These are phyloP conservation scores for Indicator maculatus DNA, from an alignment of 2,113 vertebrate genomes.

Conservation along the genomic window DNA sequence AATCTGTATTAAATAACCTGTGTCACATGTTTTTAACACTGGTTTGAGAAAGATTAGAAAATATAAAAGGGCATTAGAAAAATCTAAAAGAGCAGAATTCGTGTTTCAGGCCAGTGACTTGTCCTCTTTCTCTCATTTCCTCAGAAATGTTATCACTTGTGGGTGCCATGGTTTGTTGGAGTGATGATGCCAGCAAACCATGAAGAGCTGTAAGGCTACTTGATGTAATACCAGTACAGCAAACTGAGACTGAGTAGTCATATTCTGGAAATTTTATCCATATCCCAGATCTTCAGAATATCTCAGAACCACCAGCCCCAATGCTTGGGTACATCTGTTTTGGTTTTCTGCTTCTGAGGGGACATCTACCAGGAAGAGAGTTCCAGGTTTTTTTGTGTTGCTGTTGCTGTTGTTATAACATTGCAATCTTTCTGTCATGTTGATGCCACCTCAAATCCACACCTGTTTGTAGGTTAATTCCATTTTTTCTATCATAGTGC, in stretches of 20 bases:
- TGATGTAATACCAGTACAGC: background rate
- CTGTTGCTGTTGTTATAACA: background rate
- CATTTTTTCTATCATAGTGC: background rate
- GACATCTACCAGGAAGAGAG: background rate
- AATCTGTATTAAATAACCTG: background rate
- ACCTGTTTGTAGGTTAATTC: background rate
- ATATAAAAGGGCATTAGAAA: background rate
- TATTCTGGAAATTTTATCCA: background rate
- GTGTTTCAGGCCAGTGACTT: background rate
- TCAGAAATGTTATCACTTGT: background rate
- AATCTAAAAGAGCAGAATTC: background rate
- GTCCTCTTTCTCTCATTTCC: background rate
- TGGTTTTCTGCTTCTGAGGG: background rate
- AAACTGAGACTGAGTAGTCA: background rate
- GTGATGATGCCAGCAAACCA: background rate
- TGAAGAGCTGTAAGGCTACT: background rate
- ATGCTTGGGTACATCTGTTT: background rate
- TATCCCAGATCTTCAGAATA: background rate
- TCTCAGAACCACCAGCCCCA: background rate
- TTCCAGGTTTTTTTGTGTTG: background rate
- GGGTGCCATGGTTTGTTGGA: fast-evolving
- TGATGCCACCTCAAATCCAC: background rate
- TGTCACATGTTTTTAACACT: conserved; percentile 1
- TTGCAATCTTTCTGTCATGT: background rate
- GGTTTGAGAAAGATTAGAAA: background rate